Evolutionary conservation across 1,140 invertebrate genomes (phyloP), one percentile per base, ranked within the genome.

Genomic region (Drosophila azteca): DNA sequence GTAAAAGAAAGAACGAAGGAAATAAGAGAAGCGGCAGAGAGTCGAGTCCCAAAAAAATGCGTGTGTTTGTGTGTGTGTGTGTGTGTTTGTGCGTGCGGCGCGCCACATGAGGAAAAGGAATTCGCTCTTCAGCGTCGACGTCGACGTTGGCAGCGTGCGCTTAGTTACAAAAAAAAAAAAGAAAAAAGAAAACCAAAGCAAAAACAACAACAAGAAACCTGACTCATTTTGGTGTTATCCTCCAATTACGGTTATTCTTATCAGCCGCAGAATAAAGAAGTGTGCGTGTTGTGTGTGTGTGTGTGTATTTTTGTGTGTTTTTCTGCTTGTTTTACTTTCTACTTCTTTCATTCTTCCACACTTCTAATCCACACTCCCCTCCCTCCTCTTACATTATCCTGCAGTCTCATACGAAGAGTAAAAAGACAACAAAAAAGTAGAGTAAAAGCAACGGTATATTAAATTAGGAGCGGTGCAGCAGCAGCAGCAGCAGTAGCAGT

Each of bases 31-130:
- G 45, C 60, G 75, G 44, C 70, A 69, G 44, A 78, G 24, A 26
- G 24, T 26, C 24, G 24, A 5, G 80, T 68, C 58, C 63, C 62
- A 63, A 39, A 39, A 35, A 39, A 39, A 39, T 39, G 35, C 11
- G 35, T 79, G 62, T 79, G 77, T 58, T 75, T 64, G 69, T 79
- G 63, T 58, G 65, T 66, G 67, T 71, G 66, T 57, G 61, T 73
- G 67, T 75, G 58, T 80, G 62, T 58, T 29, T 20, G 43, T 81
- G 64, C 60, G 62, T 73, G 67, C 55, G 72, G 72, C 66, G 49
- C 77, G 77, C 77, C 64, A 64, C 77, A 80, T 54, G 67, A 80
- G 78, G 61, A 81, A 71, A 66, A 60, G 59, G 54, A n/a, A n/a
- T n/a, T n/a, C n/a, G n/a, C n/a, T n/a, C n/a, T n/a, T 20, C 61